These are phyloP conservation scores for Tachyglossus aculeatus DNA, from an alignment of 2,797 vertebrate genomes.

Conservation along the genomic window DNA sequence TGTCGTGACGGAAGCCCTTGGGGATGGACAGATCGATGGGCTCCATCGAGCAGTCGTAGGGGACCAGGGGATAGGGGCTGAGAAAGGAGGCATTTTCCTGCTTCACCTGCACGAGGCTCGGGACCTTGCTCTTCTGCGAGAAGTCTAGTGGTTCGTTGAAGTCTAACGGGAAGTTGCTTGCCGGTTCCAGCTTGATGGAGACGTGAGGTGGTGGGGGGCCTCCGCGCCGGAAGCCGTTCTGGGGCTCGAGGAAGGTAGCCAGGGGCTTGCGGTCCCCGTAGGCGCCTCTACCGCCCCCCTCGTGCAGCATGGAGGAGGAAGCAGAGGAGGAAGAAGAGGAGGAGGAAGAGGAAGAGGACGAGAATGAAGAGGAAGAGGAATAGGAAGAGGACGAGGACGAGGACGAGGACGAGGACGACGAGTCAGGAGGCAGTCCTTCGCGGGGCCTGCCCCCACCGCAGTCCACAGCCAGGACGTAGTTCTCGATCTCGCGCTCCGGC, in stretches of 20 bases:
- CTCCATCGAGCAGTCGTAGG: slow-evolving; percentile 82
- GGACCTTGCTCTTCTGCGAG: slow-evolving; percentile 80
- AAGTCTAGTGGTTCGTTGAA: slow-evolving; percentile 90
- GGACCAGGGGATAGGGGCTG: slow-evolving; percentile 59
- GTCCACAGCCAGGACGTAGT: slow-evolving; percentile 82
- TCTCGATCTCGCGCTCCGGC: slow-evolving; percentile 91
- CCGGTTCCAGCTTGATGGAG: slow-evolving; percentile 86
- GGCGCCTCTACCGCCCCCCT: slow-evolving; percentile 62
- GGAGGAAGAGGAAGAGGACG: too few relatives aligned
- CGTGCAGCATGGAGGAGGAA: slow-evolving; percentile 58
- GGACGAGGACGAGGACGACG: too few relatives aligned
- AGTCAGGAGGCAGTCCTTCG: slow-evolving; percentile 41
- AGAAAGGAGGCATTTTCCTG: slow-evolving; percentile 74
- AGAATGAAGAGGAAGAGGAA: too few relatives aligned
- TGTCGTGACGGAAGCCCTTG: slow-evolving; percentile 77
- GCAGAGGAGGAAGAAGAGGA: too few relatives aligned
- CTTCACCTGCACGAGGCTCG: slow-evolving; percentile 80
- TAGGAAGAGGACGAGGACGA: too few relatives aligned
- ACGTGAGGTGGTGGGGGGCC: slow-evolving; percentile 47
- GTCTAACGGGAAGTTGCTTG: slow-evolving; percentile 70
- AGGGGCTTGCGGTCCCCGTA: slow-evolving; percentile 67
- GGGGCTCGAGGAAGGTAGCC: slow-evolving; percentile 68
- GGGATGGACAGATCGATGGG: slow-evolving; percentile 91
- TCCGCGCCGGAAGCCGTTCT: slow-evolving; percentile 75
- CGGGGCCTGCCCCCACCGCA: slow-evolving; percentile 63